phyloP scores from a whole-genome alignment of 2,797 vertebrate genomes.

The Mustela erminea region DNA sequence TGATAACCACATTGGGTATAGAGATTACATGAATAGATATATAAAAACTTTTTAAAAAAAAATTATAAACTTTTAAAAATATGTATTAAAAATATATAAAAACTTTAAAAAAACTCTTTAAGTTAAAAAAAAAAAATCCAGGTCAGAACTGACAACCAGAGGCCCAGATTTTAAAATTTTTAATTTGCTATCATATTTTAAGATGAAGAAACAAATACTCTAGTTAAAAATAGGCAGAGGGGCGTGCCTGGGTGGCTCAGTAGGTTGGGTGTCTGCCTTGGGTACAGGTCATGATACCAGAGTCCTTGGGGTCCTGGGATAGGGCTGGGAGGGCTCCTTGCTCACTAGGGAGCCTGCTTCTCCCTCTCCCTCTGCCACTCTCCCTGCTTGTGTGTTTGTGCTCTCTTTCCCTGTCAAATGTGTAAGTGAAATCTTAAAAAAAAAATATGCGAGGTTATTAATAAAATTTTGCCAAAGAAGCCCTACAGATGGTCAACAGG shows the following conservation, averaged over 20 bases:
- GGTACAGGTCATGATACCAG: neutral
- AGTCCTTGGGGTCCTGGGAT: neutral
- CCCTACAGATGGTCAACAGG: neutral
- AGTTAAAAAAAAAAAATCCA: neutral
- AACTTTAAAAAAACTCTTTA: neutral
- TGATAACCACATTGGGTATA: neutral
- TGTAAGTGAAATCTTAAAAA: too few species aligned
- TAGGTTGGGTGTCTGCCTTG: neutral
- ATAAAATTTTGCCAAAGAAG: neutral
- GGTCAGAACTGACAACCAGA: neutral
- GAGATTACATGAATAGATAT: neutral
- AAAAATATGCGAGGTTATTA: neutral
- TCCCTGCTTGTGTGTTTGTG: too few species aligned
- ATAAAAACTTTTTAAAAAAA: neutral
- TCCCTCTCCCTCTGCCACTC: too few species aligned
- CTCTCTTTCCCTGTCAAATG: too few species aligned
- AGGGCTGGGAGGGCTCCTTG: neutral
- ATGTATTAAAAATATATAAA: neutral
- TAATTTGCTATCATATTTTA: neutral
- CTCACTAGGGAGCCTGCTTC: neutral
- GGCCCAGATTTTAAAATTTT: neutral
- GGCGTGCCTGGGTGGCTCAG: neutral
- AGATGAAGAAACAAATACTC: neutral
- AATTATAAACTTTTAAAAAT: neutral
- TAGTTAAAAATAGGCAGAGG: neutral